These are phyloP conservation scores for Dorcus parallelipipedus DNA, from an alignment of 2,888 invertebrate species.

Conservation along the genomic window DNA sequence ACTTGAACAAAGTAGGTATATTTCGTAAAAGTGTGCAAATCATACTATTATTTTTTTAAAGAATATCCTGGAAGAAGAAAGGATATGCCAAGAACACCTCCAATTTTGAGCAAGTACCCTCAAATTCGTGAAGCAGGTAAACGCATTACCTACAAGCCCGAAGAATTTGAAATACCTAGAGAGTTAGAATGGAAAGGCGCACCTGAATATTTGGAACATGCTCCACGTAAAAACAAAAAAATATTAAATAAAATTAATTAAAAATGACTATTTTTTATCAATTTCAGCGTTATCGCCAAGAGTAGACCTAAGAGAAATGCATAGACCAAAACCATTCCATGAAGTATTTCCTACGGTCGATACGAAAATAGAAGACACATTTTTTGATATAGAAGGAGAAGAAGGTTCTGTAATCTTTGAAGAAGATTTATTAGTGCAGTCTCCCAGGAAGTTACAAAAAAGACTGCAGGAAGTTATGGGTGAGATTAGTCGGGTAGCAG, in stretches of 20 bases:
- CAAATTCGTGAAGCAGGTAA: constrained; percentile 22
- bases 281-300: constrained; percentile 6
- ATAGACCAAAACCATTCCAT: constrained; percentile 1
- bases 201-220: constrained; percentile 16
- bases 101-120: constrained; percentile 28
- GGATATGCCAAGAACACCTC: constrained; percentile 29
- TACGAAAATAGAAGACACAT: constrained; percentile 5
- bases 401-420: not conserved
- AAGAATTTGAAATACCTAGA: constrained; percentile 25
- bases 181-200: constrained; percentile 21
- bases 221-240: constrained; percentile 2
- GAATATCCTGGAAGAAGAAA: constrained; percentile 19
- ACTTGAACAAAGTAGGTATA: constrained; percentile 2
- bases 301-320: constrained; percentile 2
- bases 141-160: constrained; percentile 15
- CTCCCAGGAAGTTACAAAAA: constrained; percentile 6
- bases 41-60: constrained; percentile 4
- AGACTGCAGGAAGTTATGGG: constrained; percentile 11
- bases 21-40: not conserved
- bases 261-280: constrained; percentile 1
- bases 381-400: constrained; percentile 16
- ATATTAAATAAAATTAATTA: not conserved
- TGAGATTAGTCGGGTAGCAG: constrained; percentile 6
- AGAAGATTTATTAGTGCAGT: constrained; percentile 6
- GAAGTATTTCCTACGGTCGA: constrained; percentile 15